Percentiles rank a stretch among this genome's conserved stretches.
Evolutionary conservation across 2,113 vertebrate species (phyloP).

Genomic region (human (Homo sapiens)): GRCh38 chr1:10803001-10803500

Average conservation of each 20-base stretch:
- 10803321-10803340: constrained; percentile 51
- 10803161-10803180: fast-evolving
- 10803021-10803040: constrained; percentile 75
- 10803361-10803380: constrained; percentile 73
- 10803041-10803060: constrained; percentile 59
- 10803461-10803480: neutral
- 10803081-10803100: constrained; percentile 32
- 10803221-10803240: neutral
- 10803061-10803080: constrained; percentile 68
- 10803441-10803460: neutral
- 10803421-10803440: neutral
- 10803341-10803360: constrained; percentile 61
- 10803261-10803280: neutral
- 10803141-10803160: neutral
- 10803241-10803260: neutral
- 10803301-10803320: constrained; percentile 45
- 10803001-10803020: constrained; percentile 72
- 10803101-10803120: neutral
- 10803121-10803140: neutral
- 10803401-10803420: neutral
- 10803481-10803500: neutral
- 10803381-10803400: neutral
- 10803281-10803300: neutral
- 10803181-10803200: neutral
- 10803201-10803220: neutral